Base-by-base conservation (phyloP, 1,140 invertebrate species). In the Nephila pilipes region DNA sequence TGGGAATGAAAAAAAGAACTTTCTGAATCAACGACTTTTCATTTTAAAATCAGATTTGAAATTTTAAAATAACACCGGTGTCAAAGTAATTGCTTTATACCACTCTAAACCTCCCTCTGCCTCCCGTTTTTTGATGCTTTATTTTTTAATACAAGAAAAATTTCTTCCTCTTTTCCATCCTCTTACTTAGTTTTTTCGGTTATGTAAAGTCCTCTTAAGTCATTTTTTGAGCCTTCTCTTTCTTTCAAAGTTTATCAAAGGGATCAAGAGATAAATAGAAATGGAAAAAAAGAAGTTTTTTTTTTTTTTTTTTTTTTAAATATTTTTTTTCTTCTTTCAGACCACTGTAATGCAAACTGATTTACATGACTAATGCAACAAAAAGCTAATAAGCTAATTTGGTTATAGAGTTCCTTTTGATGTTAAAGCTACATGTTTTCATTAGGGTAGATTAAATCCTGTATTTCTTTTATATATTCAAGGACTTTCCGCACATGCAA, bases 71-170 rank as follows among this genome's bases (percentile, higher is more conserved):
- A 79, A 90, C 54, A 25, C 16, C 60, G 16, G 36, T 55, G 69
- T 38, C 18, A 57, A 38, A 57, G 46, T 90, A 90, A 90, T 90
- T 90, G 87, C 87, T 79, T 90, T 57, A 80, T 90, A 36, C 18
- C 65, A 69, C 32, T 65, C 29, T 16, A 65, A 69, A 88, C 18
- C 32, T 38, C 5, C 14, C 12, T 32, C 29, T 75, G 69, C 29
- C 32, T 5, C 29, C 6, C 29, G 14, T 14, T 20, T 75, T 75
- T 29, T 36, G 2, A 32, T 20, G 16, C 16, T 12, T 32, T 60
- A 4, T 85, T 46, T 58, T 29, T 85, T 25, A 2, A 22, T 58
- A 58, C 29, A 6, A 46, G 12, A 46, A 88, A 55, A 55, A 38
- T 54, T 69, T 63, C 32, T 60, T 32, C 22, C 6, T 22, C 12